Evolutionary conservation across 2,888 invertebrate genomes (phyloP), one percentile per base, ranked within the genome.

Genomic region (Julus scandinavius): DNA sequence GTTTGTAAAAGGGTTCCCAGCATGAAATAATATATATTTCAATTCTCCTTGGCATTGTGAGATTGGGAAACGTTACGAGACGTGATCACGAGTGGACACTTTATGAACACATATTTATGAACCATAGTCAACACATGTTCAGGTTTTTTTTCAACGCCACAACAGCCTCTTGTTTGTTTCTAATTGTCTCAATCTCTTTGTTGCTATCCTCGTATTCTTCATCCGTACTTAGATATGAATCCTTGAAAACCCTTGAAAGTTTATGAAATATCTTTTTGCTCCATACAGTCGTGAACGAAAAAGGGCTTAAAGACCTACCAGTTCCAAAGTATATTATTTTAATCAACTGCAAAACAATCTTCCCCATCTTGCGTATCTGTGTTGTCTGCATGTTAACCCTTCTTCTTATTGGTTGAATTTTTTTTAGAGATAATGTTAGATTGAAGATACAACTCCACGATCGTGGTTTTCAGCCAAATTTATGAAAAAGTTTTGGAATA

Each of bases 1-100:
- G 87, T 58, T 87, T 58, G 87, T 87, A 87, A 87, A 87, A 58
- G 87, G 63, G 54, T 87, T 87, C 41, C 84, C 49, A 85, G 88
- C 88, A 88, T 85, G 88, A 50, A 85, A 88, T 88, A 88, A 88
- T 80, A 80, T 80, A 80, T 80, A 80, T 88, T 88, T 49, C 85
- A 63, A 45, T 87, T 58, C 85, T 88, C 45, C 50, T 88, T 88
- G 88, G 85, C 88, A 88, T 88, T 88, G 88, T 88, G 88, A 88
- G 88, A 88, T 88, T 54, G 88, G 80, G 88, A 88, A 88, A 88
- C 84, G 40, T 80, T 80, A 38, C 13, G 4, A 80, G 80, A 13
- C 49, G 72, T 87, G 87, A 63, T 87, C 87, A 87, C 54, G 87
- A 49, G 54, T 87, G 87, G 87, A 87, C 87, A 87, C 54, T 87